Conservation (phyloP, 2,888 invertebrate species). For the Falcaria lacertinaria region DNA sequence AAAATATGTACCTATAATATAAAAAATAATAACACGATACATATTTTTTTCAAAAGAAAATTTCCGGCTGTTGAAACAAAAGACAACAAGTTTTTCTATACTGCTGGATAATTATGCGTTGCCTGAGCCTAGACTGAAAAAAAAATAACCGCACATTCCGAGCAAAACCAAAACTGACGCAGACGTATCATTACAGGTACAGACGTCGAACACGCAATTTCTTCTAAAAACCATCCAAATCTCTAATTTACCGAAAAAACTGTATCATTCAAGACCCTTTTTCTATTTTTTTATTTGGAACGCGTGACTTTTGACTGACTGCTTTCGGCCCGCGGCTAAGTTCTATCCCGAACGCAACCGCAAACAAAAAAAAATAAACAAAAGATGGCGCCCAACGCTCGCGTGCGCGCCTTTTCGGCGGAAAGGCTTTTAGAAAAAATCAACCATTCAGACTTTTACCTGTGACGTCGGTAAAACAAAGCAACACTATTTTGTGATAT, state of each 20-base stretch:
- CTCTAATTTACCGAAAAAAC: slow-evolving; percentile 77
- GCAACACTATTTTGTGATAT: slow-evolving; percentile 7
- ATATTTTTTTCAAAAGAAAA: no score
- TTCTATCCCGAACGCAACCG: slow-evolving; percentile 62
- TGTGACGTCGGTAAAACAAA: slow-evolving; percentile 60
- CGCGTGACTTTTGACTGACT: slow-evolving; percentile 79
- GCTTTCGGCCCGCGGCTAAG: slow-evolving; percentile 61
- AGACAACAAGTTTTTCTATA: no score
- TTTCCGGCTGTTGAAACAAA: no score
- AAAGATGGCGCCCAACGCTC: slow-evolving; percentile 60
- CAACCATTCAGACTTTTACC: slow-evolving; percentile 52
- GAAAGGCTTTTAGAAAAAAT: slow-evolving; percentile 58
- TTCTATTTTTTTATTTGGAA: slow-evolving; percentile 44
- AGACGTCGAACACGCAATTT: slow-evolving; percentile 68
- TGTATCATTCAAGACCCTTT: slow-evolving; percentile 71
- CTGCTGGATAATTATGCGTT: no score
- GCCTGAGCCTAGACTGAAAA: slow-evolving; percentile 12
- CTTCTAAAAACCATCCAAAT: slow-evolving; percentile 55
- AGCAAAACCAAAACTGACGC: slow-evolving; percentile 29
- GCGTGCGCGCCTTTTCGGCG: slow-evolving; percentile 61
- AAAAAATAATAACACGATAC: no score
- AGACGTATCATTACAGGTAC: slow-evolving; percentile 62
- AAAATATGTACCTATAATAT: no score
- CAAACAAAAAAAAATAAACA: slow-evolving; percentile 56
- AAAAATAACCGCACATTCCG: slow-evolving; percentile 16